A percentile compares a stretch with the other conserved stretches of the same genome.
phyloP scores from a whole-genome alignment of 2,797 vertebrate genomes.

The Phoeniculus purpureus region DNA sequence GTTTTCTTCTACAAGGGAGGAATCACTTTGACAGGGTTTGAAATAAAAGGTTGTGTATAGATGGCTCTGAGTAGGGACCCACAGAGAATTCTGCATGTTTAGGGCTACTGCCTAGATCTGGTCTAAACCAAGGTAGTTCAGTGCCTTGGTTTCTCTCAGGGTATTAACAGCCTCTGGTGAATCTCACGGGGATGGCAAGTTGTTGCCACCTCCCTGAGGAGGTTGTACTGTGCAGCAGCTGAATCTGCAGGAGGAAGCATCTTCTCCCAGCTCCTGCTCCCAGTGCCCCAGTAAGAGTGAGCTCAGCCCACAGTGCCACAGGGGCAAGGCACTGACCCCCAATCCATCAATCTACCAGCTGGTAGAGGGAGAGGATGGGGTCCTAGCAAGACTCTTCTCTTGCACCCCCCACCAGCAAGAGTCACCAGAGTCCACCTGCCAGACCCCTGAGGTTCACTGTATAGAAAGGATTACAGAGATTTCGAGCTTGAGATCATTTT shows the following conservation, averaged over 20 bases:
- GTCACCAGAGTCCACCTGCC: background rate
- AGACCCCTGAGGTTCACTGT: background rate
- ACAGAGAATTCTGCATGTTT: background rate
- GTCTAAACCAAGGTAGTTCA: background rate
- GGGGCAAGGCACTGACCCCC: background rate
- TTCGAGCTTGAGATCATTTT: constrained; percentile 36
- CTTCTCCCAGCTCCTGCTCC: background rate
- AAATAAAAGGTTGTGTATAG: background rate
- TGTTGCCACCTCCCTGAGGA: background rate
- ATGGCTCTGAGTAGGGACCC: background rate
- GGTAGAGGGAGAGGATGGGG: background rate
- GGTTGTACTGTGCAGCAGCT: fast-evolving
- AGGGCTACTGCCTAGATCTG: background rate
- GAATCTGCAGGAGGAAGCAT: background rate
- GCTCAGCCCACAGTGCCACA: background rate
- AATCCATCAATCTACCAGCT: background rate
- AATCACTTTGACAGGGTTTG: constrained; percentile 9
- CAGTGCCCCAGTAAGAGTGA: fast-evolving
- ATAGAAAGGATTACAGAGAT: background rate
- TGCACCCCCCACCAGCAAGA: background rate
- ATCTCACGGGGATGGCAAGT: background rate
- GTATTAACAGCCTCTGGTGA: background rate
- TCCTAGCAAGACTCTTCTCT: background rate
- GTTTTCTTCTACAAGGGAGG: constrained; percentile 11
- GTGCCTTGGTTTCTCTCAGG: background rate